Conservation (phyloP, 2,113 vertebrate species). For the Typhlomys cinereus region DNA sequence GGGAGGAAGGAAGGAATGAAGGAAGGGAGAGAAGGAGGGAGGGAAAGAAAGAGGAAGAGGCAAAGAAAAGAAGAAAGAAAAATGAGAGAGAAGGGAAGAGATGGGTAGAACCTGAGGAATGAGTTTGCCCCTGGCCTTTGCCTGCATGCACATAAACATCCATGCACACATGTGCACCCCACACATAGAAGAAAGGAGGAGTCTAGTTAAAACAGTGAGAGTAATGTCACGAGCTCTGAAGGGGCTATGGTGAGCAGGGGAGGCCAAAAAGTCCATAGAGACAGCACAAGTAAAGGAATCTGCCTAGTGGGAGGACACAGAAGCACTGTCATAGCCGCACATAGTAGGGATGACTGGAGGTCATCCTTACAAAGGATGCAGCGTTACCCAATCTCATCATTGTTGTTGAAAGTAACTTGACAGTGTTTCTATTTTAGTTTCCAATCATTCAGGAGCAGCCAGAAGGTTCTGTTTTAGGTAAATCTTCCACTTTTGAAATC, state of each 20-base stretch:
- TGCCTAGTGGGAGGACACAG: neutral
- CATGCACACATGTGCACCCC: neutral
- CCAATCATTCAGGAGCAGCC: neutral
- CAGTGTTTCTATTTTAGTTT: neutral
- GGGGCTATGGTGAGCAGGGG: neutral
- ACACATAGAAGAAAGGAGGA: neutral
- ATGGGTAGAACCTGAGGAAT: neutral
- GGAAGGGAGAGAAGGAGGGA: too few relatives aligned
- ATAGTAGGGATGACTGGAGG: neutral
- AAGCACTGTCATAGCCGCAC: neutral
- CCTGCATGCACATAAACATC: neutral
- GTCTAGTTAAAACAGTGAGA: neutral
- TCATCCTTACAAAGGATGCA: too few relatives aligned
- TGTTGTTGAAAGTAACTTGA: neutral
- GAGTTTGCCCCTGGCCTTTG: too few relatives aligned
- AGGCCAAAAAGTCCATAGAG: neutral
- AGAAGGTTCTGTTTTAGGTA: slow-evolving; percentile 7
- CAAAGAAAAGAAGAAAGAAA: too few relatives aligned
- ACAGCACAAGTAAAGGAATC: neutral
- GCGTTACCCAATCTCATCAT: neutral
- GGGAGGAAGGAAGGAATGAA: too few relatives aligned
- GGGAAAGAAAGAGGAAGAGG: too few relatives aligned
- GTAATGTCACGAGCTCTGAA: neutral
- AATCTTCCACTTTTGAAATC: neutral
- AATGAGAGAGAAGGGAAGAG: too few relatives aligned